Evolutionary conservation across 2,113 vertebrate genomes (phyloP), one percentile per base, ranked within the genome.

Genomic region (Engystomops pustulosus): DNA sequence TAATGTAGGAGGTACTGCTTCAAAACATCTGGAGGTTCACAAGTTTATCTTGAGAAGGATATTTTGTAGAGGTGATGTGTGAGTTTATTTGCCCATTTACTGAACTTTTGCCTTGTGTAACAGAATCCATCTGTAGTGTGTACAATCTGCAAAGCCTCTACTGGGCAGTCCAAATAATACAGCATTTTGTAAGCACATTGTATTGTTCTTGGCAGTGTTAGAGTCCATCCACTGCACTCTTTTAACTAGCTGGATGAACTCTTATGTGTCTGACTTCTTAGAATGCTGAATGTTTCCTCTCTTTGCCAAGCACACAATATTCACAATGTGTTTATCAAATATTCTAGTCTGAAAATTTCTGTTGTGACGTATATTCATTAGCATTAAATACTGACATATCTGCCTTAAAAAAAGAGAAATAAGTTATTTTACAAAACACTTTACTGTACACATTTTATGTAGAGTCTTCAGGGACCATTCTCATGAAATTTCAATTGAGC

Each of bases 151-250:
- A 74, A 44, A 23, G 32, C 51, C 81, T 83, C 20, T 65, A 27
- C 74, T 41, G 20, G 27, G 65, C 70, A 65, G 12, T 32, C 53
- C 70, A 75, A 49, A 74, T 49, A 58, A 72, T 47, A 53, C 47
- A 53, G 18, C 49, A 72, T 44, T 36, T 45, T 45, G 27, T 32
- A 70, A 49, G 55, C 27, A 60, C 27, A 20, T 76, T 23, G 14
- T 75, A 76, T 83, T 67, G 30, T 76, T 83, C 8, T 83, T 83
- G 70, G 81, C 71, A 75, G 14, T 44, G 2, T 23, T 9, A 27
- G 23, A 36, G 18, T 75, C 17, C 34, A 82, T 27, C 30, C 58
- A 74, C 36, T 83, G 27, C 49, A 49, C 17, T 23, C 25, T 18
- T 75, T 62, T 49, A 58, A 23, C 27, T 32, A 51, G 60, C 27